A percentile compares a stretch with the other conserved stretches of the same genome.
Conservation (phyloP, 2,888 invertebrate species). For the Zele albiditarsus region DNA sequence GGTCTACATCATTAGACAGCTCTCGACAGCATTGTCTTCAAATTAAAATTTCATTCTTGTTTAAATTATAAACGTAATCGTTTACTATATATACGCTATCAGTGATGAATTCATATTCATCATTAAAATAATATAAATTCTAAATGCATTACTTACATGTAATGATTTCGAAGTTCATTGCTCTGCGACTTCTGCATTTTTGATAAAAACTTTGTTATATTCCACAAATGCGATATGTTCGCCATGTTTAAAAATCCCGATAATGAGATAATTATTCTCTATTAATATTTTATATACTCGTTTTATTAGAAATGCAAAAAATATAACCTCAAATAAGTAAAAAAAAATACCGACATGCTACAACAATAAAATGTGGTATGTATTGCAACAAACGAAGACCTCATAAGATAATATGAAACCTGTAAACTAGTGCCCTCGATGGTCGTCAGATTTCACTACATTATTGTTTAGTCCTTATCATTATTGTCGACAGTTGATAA, state of each 20-base stretch:
- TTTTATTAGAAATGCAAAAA: not conserved
- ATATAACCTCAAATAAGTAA: conserved; percentile 9
- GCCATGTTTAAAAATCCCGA: conserved; percentile 49
- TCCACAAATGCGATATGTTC: conserved; percentile 59
- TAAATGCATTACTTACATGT: conserved; percentile 53
- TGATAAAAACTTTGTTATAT: conserved; percentile 56
- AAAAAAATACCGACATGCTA: conserved; percentile 34
- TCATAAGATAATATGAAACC: not conserved
- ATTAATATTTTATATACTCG: conserved; percentile 8
- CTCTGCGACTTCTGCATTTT: conserved; percentile 48
- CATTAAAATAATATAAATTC: conserved; percentile 11
- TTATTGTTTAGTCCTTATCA: not conserved
- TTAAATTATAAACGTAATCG: not conserved
- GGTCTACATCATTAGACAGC: conserved; percentile 43
- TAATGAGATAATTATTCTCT: not conserved
- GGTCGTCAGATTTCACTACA: not conserved
- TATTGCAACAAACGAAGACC: not conserved
- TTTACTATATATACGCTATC: not conserved
- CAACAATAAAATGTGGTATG: not conserved
- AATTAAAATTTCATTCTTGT: conserved; percentile 28
- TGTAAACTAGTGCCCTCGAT: not conserved
- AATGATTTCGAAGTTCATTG: conserved; percentile 54
- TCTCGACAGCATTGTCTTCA: conserved; percentile 58
- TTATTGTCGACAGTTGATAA: not conserved
- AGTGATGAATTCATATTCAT: conserved; percentile 13